These are phyloP conservation scores for Tridacna crocea DNA, from an alignment of 2,888 invertebrate genomes.

Conservation along the genomic window DNA sequence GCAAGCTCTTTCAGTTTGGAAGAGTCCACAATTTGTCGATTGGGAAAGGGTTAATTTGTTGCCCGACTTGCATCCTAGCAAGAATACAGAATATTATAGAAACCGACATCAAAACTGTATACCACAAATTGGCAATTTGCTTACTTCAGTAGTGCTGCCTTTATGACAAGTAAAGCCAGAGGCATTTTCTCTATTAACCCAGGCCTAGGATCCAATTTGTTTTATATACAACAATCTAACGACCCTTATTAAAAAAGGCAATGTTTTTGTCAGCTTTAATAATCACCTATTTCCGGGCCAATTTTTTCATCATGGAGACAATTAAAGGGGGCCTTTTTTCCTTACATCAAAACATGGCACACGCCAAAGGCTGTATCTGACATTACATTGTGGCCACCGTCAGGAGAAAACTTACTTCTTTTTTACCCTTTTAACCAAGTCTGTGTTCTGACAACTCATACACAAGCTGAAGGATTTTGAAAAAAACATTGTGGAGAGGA, in stretches of 20 bases:
- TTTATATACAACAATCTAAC: constrained; percentile 29
- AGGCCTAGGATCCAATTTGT: constrained; percentile 33
- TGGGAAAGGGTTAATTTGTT: too few relatives aligned
- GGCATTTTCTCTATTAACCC: constrained; percentile 27
- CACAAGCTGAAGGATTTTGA: too few relatives aligned
- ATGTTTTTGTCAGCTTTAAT: constrained; percentile 47
- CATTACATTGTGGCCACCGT: not conserved
- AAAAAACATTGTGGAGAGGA: too few relatives aligned
- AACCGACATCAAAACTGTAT: constrained; percentile 42
- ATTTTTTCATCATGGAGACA: constrained; percentile 38
- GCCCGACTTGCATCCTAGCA: constrained; percentile 14
- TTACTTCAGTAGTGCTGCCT: constrained; percentile 25
- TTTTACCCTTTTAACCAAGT: not conserved
- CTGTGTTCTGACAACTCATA: too few relatives aligned
- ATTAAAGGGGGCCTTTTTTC: constrained; percentile 24
- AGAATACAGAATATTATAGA: constrained; percentile 57
- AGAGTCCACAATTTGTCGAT: too few relatives aligned
- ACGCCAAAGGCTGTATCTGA: not conserved
- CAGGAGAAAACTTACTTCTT: not conserved
- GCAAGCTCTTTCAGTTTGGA: too few relatives aligned
- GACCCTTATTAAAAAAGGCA: constrained; percentile 22
- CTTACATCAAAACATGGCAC: constrained; percentile 2
- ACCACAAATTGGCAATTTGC: constrained; percentile 29
- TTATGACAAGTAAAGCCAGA: constrained; percentile 7
- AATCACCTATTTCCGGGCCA: constrained; percentile 36